Base-by-base conservation (phyloP, 2,797 vertebrate genomes). In the Rachycentron canadum region DNA sequence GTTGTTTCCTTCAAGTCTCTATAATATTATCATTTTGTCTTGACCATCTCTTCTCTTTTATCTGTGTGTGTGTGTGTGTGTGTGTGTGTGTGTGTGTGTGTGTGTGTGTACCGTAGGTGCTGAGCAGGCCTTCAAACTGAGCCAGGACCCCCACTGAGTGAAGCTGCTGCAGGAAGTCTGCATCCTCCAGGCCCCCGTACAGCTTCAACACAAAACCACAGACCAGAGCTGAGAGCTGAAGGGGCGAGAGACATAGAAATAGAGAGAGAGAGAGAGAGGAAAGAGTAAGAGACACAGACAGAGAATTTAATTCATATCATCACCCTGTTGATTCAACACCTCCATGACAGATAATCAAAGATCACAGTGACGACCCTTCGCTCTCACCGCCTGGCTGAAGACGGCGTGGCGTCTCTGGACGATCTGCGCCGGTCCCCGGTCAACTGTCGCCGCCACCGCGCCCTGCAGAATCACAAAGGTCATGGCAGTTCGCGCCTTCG, bases 81-180 rank as follows among this genome's bases (percentile, higher is more conserved):
- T 78, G 62, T 78, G 50, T 77, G 50, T 67, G 81, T 86, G 71
- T 76, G 69, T 75, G 47, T 64, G 74, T 68, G 75, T 73, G 52
- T 57, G 26, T 61, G 59, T 89, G 94, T 95, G 95, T 93, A 99
- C 97, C 97, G 0, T 98, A 97, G 0, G 97, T 98, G 79, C 98
- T 99, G 45, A 99, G 96, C 36, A 99, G 95, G 50, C 96, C 94
- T 89, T 99, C 97, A 36, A 97, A 98, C 43, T 99, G 97, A 38
- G 95, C 96, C 9, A 99, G 86, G 81, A 99, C 76, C 7, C 98
- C 98, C 4, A 97, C 96, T 0, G 92, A 89, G 50, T 95, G 95
- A 56, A 99, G 97, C 89, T 98, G 98, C 58, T 93, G 94, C 19
- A 98, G 94, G 91, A 99, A 97, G 40, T 90, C 89, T 5, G 92